These are phyloP conservation scores for Podocnemis expansa DNA, from an alignment of 2,113 vertebrate genomes.

Conservation along the genomic window DNA sequence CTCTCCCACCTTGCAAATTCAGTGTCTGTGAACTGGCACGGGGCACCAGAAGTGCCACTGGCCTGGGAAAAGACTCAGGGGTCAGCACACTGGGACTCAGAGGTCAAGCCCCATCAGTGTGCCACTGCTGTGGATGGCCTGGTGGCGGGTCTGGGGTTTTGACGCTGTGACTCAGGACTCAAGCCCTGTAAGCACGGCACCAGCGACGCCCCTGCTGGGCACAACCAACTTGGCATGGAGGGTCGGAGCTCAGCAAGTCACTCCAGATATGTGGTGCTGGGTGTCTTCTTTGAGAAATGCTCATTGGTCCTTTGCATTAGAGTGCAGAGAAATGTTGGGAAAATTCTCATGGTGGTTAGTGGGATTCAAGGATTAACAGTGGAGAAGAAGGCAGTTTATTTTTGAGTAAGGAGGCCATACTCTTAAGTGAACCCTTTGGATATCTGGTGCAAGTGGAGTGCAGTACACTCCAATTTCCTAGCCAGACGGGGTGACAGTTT, in stretches of 20 bases:
- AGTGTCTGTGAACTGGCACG: neutral
- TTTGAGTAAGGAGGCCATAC: neutral
- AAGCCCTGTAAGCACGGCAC: too few relatives aligned
- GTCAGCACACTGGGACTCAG: too few relatives aligned
- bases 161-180: too few relatives aligned
- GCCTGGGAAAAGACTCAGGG: too few relatives aligned
- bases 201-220: too few relatives aligned
- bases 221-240: neutral
- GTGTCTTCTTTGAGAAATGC: neutral
- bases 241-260: neutral
- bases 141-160: too few relatives aligned
- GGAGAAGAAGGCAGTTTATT: neutral
- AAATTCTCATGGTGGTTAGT: neutral
- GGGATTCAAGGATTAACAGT: neutral
- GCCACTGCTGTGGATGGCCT: too few relatives aligned
- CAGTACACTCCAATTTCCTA: neutral
- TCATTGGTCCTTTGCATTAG: neutral
- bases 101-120: too few relatives aligned
- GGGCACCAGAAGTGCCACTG: too few relatives aligned
- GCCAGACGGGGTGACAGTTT: neutral
- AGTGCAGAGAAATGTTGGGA: neutral
- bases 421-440: neutral
- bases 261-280: neutral
- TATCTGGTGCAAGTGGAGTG: neutral
- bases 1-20: neutral